Conservation (phyloP, 2,888 invertebrate genomes). For the Unio pictorum region DNA sequence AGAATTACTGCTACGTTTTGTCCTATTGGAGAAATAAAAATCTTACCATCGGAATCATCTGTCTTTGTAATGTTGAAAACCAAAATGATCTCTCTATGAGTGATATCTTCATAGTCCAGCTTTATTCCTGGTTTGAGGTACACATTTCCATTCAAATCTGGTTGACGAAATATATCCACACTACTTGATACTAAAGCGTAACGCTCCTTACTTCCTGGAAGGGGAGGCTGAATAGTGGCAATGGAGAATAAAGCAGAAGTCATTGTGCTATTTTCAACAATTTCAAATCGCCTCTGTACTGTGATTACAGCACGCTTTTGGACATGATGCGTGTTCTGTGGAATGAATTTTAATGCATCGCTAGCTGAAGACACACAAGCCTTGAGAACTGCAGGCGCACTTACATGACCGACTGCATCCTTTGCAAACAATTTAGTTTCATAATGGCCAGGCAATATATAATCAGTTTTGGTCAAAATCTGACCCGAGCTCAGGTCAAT, state of each 20-base stretch:
- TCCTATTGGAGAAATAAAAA: too few species aligned
- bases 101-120: slow-evolving; percentile 83
- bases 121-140: slow-evolving; percentile 31
- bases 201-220: slow-evolving; percentile 25
- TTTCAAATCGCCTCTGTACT: slow-evolving; percentile 34
- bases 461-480: slow-evolving; percentile 24
- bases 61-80: slow-evolving; percentile 46
- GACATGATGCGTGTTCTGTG: slow-evolving; percentile 17
- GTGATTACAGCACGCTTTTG: slow-evolving; percentile 33
- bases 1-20: too few species aligned
- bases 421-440: slow-evolving; percentile 25
- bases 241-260: slow-evolving; percentile 32
- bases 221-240: slow-evolving; percentile 25
- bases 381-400: slow-evolving; percentile 22
- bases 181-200: slow-evolving; percentile 31
- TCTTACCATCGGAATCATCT: slow-evolving; percentile 42
- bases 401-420: slow-evolving; percentile 28
- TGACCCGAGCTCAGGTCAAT: slow-evolving; percentile 34
- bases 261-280: slow-evolving; percentile 40
- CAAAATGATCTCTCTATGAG: slow-evolving; percentile 47
- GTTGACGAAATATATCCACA: slow-evolving; percentile 30
- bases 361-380: slow-evolving; percentile 22
- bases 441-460: slow-evolving; percentile 23
- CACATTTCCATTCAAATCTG: slow-evolving; percentile 45
- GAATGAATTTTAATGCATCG: slow-evolving; percentile 23